Evolutionary conservation across 1,140 invertebrate species (phyloP).

Genomic region (Geopemphigus sp.): DNA sequence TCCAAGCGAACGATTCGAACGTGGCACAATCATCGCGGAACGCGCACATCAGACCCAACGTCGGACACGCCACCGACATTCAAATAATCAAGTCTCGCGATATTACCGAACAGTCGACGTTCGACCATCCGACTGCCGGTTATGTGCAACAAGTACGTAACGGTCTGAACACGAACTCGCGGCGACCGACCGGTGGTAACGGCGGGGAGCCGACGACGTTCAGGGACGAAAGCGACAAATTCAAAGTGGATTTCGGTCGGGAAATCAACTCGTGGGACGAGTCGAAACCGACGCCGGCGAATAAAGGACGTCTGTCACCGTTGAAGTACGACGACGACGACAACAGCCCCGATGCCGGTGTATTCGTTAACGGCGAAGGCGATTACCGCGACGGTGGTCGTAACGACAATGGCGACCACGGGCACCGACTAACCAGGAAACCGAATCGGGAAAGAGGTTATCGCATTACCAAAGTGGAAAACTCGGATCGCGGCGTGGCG

Average conservation of each 20-base stretch:
- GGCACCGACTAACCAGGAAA: background rate
- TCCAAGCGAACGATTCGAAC: background rate
- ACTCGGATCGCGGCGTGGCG: background rate
- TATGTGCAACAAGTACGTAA: constrained; percentile 19
- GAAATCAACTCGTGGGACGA: background rate
- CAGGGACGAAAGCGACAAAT: constrained; percentile 18
- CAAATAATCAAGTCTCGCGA: constrained; percentile 26
- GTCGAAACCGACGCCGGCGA: background rate
- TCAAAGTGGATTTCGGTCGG: constrained; percentile 8
- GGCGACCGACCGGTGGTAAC: background rate
- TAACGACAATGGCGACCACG: background rate
- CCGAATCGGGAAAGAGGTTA: background rate
- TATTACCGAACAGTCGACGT: background rate
- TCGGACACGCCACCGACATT: constrained; percentile 31
- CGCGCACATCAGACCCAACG: background rate
- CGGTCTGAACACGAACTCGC: background rate
- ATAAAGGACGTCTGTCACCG: background rate
- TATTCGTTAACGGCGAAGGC: no score
- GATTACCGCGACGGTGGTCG: no score
- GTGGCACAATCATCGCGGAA: background rate
- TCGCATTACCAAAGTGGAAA: constrained; percentile 1
- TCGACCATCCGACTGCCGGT: background rate
- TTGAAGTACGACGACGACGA: no score
- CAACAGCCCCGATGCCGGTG: no score
- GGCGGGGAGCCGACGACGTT: background rate